These are phyloP conservation scores for Morpho achilles DNA, from an alignment of 2,888 invertebrate genomes.

Conservation along the genomic window DNA sequence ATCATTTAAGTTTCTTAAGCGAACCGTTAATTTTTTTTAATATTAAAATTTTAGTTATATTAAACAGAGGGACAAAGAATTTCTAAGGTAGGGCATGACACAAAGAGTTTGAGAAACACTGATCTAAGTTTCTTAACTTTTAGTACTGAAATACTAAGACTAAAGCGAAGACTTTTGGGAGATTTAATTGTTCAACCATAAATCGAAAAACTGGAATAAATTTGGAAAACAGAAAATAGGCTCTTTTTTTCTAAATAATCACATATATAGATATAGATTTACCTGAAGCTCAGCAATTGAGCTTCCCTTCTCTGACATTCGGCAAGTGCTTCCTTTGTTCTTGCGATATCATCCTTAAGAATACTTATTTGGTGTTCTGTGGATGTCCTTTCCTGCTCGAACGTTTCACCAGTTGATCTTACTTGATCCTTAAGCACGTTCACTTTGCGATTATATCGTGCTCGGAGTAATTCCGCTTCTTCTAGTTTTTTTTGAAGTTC, in stretches of 20 bases:
- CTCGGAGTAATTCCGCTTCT: constrained; percentile 88
- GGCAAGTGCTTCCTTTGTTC: constrained; percentile 85
- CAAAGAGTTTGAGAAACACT: too few relatives aligned
- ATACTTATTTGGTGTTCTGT: constrained; percentile 84
- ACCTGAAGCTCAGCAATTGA: constrained; percentile 87
- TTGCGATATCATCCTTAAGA: constrained; percentile 86
- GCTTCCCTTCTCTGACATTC: constrained; percentile 88
- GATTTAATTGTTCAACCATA: too few relatives aligned
- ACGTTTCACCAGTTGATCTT: constrained; percentile 81
- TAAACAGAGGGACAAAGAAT: too few relatives aligned
- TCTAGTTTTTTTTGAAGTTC: constrained; percentile 89
- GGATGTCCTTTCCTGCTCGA: constrained; percentile 84
- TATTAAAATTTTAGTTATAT: too few relatives aligned
- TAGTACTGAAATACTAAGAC: too few relatives aligned
- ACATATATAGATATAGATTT: constrained; percentile 1
- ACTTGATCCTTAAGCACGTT: constrained; percentile 86
- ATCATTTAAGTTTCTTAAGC: too few relatives aligned
- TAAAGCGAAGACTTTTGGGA: too few relatives aligned
- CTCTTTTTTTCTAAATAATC: too few relatives aligned
- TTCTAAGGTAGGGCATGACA: too few relatives aligned
- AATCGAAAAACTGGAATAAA: not conserved
- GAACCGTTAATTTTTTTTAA: too few relatives aligned
- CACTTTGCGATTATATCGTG: constrained; percentile 86
- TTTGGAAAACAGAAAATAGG: too few relatives aligned
- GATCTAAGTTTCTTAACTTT: too few relatives aligned